Conservation (phyloP, 2,888 invertebrate genomes). For the Pachliopta kotzebuea region DNA sequence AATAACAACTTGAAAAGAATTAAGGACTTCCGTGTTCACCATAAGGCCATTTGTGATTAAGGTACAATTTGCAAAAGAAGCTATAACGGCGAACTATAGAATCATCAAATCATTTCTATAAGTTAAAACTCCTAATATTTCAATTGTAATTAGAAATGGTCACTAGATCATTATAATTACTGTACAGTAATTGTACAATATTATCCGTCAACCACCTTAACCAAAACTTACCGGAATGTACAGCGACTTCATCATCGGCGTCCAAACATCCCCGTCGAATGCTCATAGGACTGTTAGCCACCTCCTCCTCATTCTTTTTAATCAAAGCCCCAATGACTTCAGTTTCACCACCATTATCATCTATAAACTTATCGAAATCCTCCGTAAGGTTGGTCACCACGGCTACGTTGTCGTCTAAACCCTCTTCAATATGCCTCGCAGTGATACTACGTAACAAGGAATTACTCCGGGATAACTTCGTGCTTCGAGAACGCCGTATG, state of each 20-base stretch:
- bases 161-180: too few species aligned
- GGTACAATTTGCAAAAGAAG: slow-evolving; percentile 42
- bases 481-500: slow-evolving; percentile 86
- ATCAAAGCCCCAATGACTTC: slow-evolving; percentile 72
- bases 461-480: slow-evolving; percentile 85
- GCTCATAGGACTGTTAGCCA: slow-evolving; percentile 70
- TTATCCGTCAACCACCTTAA: too few species aligned
- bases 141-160: too few species aligned
- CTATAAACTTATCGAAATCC: slow-evolving; percentile 65
- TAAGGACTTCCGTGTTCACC: slow-evolving; percentile 50
- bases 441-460: slow-evolving; percentile 81
- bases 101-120: too few species aligned
- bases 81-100: not conserved
- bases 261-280: slow-evolving; percentile 73
- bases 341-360: slow-evolving; percentile 63
- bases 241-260: slow-evolving; percentile 84
- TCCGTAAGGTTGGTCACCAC: slow-evolving; percentile 66
- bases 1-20: slow-evolving; percentile 13
- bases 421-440: slow-evolving; percentile 71
- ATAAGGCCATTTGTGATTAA: slow-evolving; percentile 42
- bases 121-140: too few species aligned
- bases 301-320: slow-evolving; percentile 68
- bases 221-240: slow-evolving; percentile 85
- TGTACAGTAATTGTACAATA: too few species aligned
- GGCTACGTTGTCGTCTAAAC: slow-evolving; percentile 58